Evolutionary conservation across 2,888 invertebrate genomes (phyloP), one percentile per base, ranked within the genome.

Genomic region (Philereme vetulata): DNA sequence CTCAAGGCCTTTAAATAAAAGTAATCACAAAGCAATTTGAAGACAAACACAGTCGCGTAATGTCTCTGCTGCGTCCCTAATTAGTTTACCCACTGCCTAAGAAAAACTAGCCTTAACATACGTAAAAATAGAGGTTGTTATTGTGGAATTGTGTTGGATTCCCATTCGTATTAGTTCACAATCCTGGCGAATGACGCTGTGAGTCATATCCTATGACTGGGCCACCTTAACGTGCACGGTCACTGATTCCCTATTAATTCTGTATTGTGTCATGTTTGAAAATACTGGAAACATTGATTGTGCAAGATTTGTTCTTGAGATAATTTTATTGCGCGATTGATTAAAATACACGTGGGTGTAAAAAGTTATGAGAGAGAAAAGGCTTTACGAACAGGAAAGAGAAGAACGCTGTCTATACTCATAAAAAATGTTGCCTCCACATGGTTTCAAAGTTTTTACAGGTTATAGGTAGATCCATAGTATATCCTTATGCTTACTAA

Each of bases 121-220:
- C 48, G 10, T 36, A 9, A 9, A 52, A 8, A 55, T 51, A 59
- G 34, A 49, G 55, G 40, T 46, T n/a, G 40, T 11, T 43, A 50
- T 44, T n/a, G 9, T n/a, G 33, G 2, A 52, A 60, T 49, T 11
- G 5, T 35, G 56, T 33, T 1, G 5, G 67, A 66, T 71, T 66
- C 74, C 64, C 67, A 72, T 76, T 71, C 67, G 64, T 67, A 74
- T 72, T 72, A 71, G 56, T 58, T 47, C 51, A 64, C 67, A 75
- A 73, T 72, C 70, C 66, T 62, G 66, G 72, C 66, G 64, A 70
- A 71, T 72, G 69, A 68, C 63, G 52, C 38, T 44, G 57, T 78
- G 74, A 75, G 56, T 78, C 71, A 76, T 56, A 38, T 59, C 69
- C 66, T 68, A 62, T 71, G 68, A 62, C 60, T 62, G 64, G 60